Conservation (phyloP, 2,113 vertebrate species). For the Lontra canadensis region DNA sequence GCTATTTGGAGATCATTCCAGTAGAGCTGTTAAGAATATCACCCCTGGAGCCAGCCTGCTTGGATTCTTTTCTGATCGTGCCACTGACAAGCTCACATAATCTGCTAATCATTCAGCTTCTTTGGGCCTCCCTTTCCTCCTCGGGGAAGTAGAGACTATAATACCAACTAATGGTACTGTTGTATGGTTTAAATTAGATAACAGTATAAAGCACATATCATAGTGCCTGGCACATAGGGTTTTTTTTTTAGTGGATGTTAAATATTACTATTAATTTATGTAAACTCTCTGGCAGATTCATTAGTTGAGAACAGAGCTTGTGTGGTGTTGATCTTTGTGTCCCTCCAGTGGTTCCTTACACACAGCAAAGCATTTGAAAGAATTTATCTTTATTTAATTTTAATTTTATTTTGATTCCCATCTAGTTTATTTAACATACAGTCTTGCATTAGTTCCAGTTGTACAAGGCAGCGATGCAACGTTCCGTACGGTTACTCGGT, state of each 20-base stretch:
- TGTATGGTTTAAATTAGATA: not conserved
- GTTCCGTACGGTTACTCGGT: not conserved
- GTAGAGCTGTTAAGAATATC: not conserved
- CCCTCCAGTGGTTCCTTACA: not conserved
- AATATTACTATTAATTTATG: not conserved
- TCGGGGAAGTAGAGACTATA: not conserved
- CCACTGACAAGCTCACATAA: not conserved
- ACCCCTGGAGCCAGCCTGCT: not conserved
- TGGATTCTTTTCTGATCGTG: not conserved
- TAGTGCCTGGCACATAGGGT: not conserved
- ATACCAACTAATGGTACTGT: not conserved
- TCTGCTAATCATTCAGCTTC: not conserved
- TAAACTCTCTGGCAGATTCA: not conserved
- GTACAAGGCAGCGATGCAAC: not conserved
- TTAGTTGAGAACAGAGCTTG: not conserved
- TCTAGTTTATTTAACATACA: not conserved
- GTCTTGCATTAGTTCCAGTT: not conserved
- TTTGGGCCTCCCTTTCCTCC: not conserved
- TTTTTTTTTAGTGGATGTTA: not conserved
- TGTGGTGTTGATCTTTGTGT: not conserved
- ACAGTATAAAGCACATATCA: not conserved
- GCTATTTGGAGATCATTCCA: not conserved
- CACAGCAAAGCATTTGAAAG: not conserved
- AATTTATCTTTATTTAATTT: not conserved
- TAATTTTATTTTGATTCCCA: not conserved